Percentiles rank a stretch among this genome's conserved stretches.
Conservation (phyloP, 92 coral and sea anemone genomes). For the Zoanthus solanderi region DNA sequence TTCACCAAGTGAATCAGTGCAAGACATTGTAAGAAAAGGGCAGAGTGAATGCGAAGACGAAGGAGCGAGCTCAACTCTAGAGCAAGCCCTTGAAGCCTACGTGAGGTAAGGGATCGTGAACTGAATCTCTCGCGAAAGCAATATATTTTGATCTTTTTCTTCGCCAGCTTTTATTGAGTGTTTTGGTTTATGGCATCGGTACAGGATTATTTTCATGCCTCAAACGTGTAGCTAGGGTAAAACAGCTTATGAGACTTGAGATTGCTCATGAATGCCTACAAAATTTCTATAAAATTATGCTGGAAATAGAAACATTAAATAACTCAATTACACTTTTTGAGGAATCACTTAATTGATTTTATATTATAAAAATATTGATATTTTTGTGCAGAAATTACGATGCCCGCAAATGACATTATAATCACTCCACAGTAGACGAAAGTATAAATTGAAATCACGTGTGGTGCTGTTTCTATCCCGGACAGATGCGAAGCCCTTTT, state of each 20-base stretch:
- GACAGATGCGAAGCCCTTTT: conserved; percentile 31
- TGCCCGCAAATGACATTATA: not conserved
- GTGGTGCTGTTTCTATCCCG: conserved; percentile 27
- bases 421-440: not conserved
- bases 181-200: not conserved
- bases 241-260: not conserved
- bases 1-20: conserved; percentile 37
- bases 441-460: conserved; percentile 18
- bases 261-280: not conserved
- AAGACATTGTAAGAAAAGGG: conserved; percentile 20
- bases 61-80: not conserved
- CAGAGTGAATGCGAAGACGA: conserved; percentile 33
- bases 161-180: not conserved
- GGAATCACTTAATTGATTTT: not conserved
- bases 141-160: not conserved
- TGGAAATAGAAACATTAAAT: not conserved
- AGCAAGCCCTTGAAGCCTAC: conserved; percentile 29
- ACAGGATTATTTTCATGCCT: not conserved
- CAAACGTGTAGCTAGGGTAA: not conserved
- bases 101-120: not conserved
- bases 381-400: conserved; percentile 13
- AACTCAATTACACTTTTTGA: not conserved
- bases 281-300: not conserved
- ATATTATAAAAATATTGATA: not conserved
- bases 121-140: conserved; percentile 7